Evolutionary conservation across 2,113 vertebrate genomes (phyloP).

Genomic region (Bufo gargarizans): DNA sequence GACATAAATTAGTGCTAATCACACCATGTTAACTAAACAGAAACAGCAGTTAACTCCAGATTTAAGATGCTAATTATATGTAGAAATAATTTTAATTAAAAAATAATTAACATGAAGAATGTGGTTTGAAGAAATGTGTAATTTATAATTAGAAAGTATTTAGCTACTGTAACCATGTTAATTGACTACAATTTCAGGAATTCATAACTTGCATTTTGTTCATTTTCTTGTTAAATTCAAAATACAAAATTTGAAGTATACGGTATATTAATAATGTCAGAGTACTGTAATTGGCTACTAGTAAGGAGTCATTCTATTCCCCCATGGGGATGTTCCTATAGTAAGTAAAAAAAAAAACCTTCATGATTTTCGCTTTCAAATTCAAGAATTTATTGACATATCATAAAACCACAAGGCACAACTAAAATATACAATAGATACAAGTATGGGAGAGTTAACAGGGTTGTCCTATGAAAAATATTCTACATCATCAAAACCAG

Average conservation of each 20-base stretch:
- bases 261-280: too few species aligned
- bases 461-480: too few species aligned
- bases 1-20: slow-evolving; percentile 50
- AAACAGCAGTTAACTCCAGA: slow-evolving; percentile 51
- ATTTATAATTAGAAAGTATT: slow-evolving; percentile 53
- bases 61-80: slow-evolving; percentile 50
- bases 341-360: neutral
- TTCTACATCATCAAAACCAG: too few species aligned
- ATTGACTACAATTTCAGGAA: slow-evolving; percentile 42
- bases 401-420: too few species aligned
- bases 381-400: neutral
- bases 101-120: slow-evolving; percentile 53
- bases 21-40: slow-evolving; percentile 49
- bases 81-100: slow-evolving; percentile 55
- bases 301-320: neutral
- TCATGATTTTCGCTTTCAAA: neutral
- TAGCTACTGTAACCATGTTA: slow-evolving; percentile 48
- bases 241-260: neutral
- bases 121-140: slow-evolving; percentile 40
- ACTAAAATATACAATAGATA: too few species aligned
- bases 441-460: too few species aligned
- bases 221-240: neutral
- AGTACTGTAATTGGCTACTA: neutral
- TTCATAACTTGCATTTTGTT: slow-evolving; percentile 33
- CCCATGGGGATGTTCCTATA: neutral